Evolutionary conservation across 2,888 invertebrate species (phyloP).

Genomic region (Drosophila eohydei): DNA sequence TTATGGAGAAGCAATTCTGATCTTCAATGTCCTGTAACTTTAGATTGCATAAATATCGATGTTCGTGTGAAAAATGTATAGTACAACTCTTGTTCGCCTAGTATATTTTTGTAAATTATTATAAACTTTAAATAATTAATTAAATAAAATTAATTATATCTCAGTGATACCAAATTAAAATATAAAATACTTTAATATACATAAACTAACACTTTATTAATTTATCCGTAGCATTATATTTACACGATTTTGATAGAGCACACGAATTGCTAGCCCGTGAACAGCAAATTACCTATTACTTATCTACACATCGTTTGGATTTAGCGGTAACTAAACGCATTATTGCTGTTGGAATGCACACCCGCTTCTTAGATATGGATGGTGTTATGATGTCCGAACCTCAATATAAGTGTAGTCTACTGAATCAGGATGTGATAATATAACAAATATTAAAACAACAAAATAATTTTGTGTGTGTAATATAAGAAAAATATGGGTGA

Average conservation of each 20-base stretch:
- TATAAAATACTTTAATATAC: not conserved
- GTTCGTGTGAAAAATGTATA: too few relatives aligned
- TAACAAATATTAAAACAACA: not conserved
- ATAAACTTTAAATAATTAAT: too few relatives aligned
- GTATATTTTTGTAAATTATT: too few relatives aligned
- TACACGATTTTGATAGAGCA: slow-evolving; percentile 51
- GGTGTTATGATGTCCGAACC: slow-evolving; percentile 40
- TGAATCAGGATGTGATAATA: not conserved
- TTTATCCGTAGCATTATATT: slow-evolving; percentile 49
- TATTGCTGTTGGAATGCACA: slow-evolving; percentile 59
- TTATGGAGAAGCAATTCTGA: too few relatives aligned
- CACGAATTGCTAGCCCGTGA: slow-evolving; percentile 57
- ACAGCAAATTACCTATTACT: slow-evolving; percentile 42
- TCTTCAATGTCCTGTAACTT: too few relatives aligned
- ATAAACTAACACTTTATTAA: not conserved
- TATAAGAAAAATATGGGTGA: too few relatives aligned
- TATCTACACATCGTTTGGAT: slow-evolving; percentile 47
- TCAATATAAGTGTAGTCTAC: slow-evolving; percentile 27
- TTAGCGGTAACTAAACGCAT: slow-evolving; percentile 59
- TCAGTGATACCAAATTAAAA: not conserved
- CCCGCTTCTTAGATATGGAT: slow-evolving; percentile 51
- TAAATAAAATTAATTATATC: not conserved
- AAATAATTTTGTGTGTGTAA: not conserved
- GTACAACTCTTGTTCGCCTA: too few relatives aligned
- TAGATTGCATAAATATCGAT: too few relatives aligned